Base-by-base conservation (phyloP, 1,140 invertebrate genomes). In the Lanistes nyassanus region DNA sequence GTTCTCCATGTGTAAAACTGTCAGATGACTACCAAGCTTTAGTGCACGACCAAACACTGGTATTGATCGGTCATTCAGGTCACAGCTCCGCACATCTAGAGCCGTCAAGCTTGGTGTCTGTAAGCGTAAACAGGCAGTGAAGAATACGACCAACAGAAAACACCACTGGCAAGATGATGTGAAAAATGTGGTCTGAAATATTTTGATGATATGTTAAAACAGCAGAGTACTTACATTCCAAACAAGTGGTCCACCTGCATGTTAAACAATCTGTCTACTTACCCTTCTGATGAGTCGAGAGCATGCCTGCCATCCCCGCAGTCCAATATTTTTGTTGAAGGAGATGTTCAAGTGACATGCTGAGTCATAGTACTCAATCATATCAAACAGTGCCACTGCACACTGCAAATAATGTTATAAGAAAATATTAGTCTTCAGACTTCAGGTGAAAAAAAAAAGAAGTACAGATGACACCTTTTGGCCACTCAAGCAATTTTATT, bases 291-390 rank as follows among this genome's bases (percentile, higher is more conserved):
- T 92, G 92, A 95, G 94, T 74, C 93, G 91, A 29, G 93, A 92
- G 81, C 94, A 94, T 4, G 94, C 92, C 85, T 94, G 93, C 95
- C 95, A 97, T 3, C 94, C 94, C 65, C 94, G 89, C 55, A 92
- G 91, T 62, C 93, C 93, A 85, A 95, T 93, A 79, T 92, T 91
- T 77, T 92, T 91, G 87, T 95, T 95, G 66, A 92, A 93, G 31
- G 93, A 93, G 74, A 97, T 94, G 87, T 94, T 94, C 65, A 97
- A 86, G 76, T 94, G 92, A 39, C 90, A 91, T 2, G 94, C 92
- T 60, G 95, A 95, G 85, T 97, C 95, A 89, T 97, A 97, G 88
- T 95, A 97, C 86, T 97, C 95, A 79, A 97, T 92, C 94, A 97
- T 96, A 87, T 97, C 95, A 89, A 96, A 96, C 56, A 96, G 87